Conservation (phyloP, 2,113 vertebrate genomes). For the Erythrolamprus reginae region DNA sequence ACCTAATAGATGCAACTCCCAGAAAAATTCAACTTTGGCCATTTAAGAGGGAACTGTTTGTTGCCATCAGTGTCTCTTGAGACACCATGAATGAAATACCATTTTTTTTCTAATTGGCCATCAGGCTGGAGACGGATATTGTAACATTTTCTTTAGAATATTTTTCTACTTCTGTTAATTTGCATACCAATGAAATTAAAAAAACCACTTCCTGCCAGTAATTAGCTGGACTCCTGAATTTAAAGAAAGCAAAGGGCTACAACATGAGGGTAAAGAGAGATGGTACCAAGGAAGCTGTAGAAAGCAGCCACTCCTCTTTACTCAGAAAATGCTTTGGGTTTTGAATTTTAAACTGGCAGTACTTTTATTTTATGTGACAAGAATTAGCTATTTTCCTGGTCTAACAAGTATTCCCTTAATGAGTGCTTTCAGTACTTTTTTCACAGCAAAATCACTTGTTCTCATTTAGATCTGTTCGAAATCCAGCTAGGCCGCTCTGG, state of each 20-base stretch:
- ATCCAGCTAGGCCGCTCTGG: slow-evolving; percentile 21
- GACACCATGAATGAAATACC: slow-evolving; percentile 51
- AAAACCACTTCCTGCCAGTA: slow-evolving; percentile 66
- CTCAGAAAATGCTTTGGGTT: slow-evolving; percentile 58
- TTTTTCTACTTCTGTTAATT: slow-evolving; percentile 65
- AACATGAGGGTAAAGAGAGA: slow-evolving; percentile 60
- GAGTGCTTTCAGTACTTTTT: slow-evolving; percentile 42
- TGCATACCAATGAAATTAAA: slow-evolving; percentile 69
- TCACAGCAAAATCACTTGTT: slow-evolving; percentile 37
- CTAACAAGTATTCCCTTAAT: slow-evolving; percentile 62
- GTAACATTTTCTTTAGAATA: slow-evolving; percentile 68
- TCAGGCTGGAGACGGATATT: slow-evolving; percentile 65
- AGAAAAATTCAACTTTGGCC: slow-evolving; percentile 48
- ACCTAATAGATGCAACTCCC: slow-evolving; percentile 48
- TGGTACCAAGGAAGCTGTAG: slow-evolving; percentile 64
- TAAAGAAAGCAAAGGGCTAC: slow-evolving; percentile 63
- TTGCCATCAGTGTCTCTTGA: slow-evolving; percentile 51
- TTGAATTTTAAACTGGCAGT: slow-evolving; percentile 56
- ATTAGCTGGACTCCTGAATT: slow-evolving; percentile 64
- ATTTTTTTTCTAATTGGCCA: slow-evolving; percentile 61
- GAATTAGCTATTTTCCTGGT: slow-evolving; percentile 61
- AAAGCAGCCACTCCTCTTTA: slow-evolving; percentile 57
- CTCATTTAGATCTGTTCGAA: slow-evolving; percentile 36
- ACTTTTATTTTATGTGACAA: slow-evolving; percentile 59
- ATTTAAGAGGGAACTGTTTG: slow-evolving; percentile 56